phyloP scores from a whole-genome alignment of 2,888 invertebrate species.

The Thereva unica region DNA sequence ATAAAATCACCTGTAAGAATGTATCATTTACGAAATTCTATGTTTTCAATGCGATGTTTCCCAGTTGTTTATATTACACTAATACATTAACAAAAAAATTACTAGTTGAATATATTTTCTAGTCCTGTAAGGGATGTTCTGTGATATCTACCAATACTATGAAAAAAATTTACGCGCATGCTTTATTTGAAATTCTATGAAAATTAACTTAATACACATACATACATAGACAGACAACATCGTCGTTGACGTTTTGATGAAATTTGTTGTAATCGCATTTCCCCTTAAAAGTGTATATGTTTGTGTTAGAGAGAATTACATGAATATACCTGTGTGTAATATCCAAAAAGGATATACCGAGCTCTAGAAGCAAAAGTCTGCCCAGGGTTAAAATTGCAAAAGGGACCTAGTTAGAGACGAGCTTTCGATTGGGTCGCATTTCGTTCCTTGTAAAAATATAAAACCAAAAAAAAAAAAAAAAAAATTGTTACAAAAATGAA shows the following conservation, averaged over 20 bases:
- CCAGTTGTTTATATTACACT: constrained; percentile 25
- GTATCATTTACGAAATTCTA: constrained; percentile 12
- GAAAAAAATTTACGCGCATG: no score
- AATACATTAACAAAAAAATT: not conserved
- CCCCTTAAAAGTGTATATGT: no score
- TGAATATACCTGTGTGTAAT: constrained; percentile 22
- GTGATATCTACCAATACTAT: no score
- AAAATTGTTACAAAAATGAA: not conserved
- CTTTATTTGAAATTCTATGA: no score
- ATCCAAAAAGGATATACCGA: constrained; percentile 8
- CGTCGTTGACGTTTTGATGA: no score
- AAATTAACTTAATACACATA: no score
- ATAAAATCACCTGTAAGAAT: constrained; percentile 31
- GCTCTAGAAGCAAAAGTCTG: constrained; percentile 34
- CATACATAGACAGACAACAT: no score
- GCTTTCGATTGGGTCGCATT: constrained; percentile 39
- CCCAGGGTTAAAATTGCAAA: constrained; percentile 41
- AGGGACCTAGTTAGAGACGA: constrained; percentile 42
- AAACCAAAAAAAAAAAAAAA: constrained; percentile 2
- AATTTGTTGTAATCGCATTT: no score
- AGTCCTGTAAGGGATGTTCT: no score
- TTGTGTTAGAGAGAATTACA: not conserved
- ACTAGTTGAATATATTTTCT: constrained; percentile 22
- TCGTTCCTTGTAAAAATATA: constrained; percentile 20
- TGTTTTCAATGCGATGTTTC: constrained; percentile 13